Evolutionary conservation across 2,113 vertebrate genomes (phyloP).

Genomic region (Amphiprion percula): DNA sequence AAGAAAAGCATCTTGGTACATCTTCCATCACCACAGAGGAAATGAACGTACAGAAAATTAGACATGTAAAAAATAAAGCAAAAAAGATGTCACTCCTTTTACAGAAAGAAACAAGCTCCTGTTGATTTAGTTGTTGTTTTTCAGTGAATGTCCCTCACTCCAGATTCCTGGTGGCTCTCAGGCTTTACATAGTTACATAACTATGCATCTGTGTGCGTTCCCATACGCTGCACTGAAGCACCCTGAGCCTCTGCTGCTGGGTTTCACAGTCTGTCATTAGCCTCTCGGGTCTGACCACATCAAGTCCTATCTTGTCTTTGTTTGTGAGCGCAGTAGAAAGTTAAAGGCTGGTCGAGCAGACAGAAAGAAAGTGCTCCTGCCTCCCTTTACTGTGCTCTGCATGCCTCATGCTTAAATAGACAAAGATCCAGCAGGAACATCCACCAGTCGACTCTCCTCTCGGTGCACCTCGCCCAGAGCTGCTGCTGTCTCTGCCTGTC

Average conservation of each 20-base stretch:
- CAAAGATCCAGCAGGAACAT: slow-evolving; percentile 43
- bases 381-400: slow-evolving; percentile 5
- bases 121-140: background rate
- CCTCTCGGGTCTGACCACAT: slow-evolving; percentile 73
- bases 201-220: slow-evolving; percentile 62
- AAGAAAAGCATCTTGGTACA: background rate
- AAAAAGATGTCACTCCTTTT: background rate
- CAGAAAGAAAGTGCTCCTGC: slow-evolving; percentile 56
- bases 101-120: background rate
- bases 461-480: slow-evolving; percentile 65
- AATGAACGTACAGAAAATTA: background rate
- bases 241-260: slow-evolving; percentile 65
- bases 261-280: slow-evolving; percentile 80
- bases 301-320: slow-evolving; percentile 70
- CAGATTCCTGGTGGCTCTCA: slow-evolving; percentile 50
- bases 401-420: slow-evolving; percentile 44
- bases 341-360: slow-evolving; percentile 51
- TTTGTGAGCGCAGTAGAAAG: slow-evolving; percentile 56
- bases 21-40: background rate
- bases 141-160: slow-evolving; percentile 26
- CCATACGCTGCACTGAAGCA: slow-evolving; percentile 72
- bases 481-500: slow-evolving; percentile 70
- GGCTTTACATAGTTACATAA: slow-evolving; percentile 65
- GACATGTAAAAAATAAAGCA: no score
- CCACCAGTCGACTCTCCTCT: slow-evolving; percentile 50